Base-by-base conservation (phyloP, 2,113 vertebrate species). In the Spilogale gracilis region DNA sequence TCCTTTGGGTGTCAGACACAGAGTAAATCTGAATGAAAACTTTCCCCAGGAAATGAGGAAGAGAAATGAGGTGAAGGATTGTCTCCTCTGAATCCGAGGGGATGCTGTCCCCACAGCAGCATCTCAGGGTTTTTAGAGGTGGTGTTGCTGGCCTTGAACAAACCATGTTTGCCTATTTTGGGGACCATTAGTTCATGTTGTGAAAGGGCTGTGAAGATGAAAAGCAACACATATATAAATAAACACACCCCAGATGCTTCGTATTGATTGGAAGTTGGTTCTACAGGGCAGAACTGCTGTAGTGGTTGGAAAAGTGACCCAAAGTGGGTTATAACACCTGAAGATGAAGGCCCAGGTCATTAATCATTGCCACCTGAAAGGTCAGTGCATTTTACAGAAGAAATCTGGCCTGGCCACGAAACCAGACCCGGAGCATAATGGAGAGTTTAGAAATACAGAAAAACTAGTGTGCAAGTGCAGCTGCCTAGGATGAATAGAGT, bases 341-440 rank as follows among this genome's bases (percentile, higher is more conserved):
- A 93, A 94, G 88, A 78, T 97, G 43, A 92, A 98, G 89, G 82
- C 76, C 97, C 63, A 96, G 60, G 58, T 97, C 97, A 96, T 98
- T 98, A 97, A 97, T 98, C 98, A 97, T 86, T 96, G 74, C 93
- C 98, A 95, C 71, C 61, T 95, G 85, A 93, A 96, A 65, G 78
- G 95, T 86, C 67, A 80, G 43, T 85, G 71, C 50, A 94, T 71
- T 38, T 38, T 96, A 95, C 92, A 95, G 96, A 98, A 97, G 52
- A 82, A 95, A 86, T 83, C 94, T 97, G 89, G 79, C 74, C 61
- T 52, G 82, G 27, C 58, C 54, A 87, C 50, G 14, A 87, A 97
- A 95, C 83, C 82, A 81, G 7, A 88, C 94, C 23, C 60, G 12
- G 52, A 97, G n/a, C 65, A 91, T 76, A 97, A 98, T 92, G 91